Base-by-base conservation (phyloP, 1,140 invertebrate species). In the Drosophila bifasciata region DNA sequence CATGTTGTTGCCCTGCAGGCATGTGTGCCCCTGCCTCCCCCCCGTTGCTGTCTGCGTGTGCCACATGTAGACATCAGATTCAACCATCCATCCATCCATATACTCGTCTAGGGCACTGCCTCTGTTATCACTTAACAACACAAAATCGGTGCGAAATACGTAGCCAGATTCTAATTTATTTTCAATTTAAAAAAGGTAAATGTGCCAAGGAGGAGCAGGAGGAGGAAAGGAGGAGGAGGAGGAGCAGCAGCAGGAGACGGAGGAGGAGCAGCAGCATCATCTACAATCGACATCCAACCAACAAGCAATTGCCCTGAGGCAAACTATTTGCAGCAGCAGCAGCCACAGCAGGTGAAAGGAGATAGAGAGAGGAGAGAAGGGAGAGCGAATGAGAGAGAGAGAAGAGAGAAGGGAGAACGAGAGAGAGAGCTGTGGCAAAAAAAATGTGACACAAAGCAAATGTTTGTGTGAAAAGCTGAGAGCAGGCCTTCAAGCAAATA, bases 181-280 rank as follows among this genome's bases (percentile, higher is more conserved):
- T 88, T 83, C 83, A 88, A 88, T 88, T 88, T 88, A 83, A 79
- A 89, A 51, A 88, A 83, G 83, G 83, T 88, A 88, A 88, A 88
- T 89, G 84, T 83, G 68, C 69, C 81, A 74, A 59, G 56, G 62
- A 19, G 28, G 25, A 64, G 58, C 40, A 45, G 1, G 28, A 64
- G 39, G 8, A 52, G 41, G 36, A 40, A 23, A 48, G 45, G 72
- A 71, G 52, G 55, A 50, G 69, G 55, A 17, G 43, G 8, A 52
- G 41, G 36, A 40, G 63, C 25, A 50, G 49, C 41, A 44, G 32
- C 11, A 36, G 45, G 72, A 71, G 52, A 48, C 45, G 69, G 55
- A 17, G 43, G 8, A 52, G 41, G 36, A 40, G 63, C 25, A 50
- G 49, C 23, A 25, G 19, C 19, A 25, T 25, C 23, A 5, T 36